Percentiles rank a stretch among this genome's conserved stretches.
Evolutionary conservation across 2,113 vertebrate species (phyloP).

Genomic region (Poeciliopsis occidentalis): DNA sequence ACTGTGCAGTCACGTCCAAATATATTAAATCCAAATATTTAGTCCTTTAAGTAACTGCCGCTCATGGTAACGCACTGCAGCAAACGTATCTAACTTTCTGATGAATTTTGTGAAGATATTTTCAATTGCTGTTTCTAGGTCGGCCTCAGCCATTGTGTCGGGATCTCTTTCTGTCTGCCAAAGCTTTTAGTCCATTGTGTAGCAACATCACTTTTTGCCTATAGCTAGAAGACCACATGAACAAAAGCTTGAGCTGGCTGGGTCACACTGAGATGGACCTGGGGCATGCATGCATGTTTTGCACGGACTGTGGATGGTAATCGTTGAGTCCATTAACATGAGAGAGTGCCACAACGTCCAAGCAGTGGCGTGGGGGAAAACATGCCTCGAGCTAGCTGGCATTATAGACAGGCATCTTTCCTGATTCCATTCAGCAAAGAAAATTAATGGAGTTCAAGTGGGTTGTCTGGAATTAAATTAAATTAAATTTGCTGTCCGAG

Average conservation of each 20-base stretch:
- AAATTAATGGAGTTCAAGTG: conserved; percentile 75
- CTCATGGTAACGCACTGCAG: not conserved
- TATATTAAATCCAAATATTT: not conserved
- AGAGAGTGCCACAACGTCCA: conserved; percentile 57
- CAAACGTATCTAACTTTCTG: not conserved
- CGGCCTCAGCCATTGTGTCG: conserved; percentile 55
- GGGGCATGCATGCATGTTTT: conserved; percentile 62
- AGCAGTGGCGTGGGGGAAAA: conserved; percentile 28
- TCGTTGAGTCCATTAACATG: conserved; percentile 71
- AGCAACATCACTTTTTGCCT: conserved; percentile 60
- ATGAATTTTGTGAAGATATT: conserved; percentile 47
- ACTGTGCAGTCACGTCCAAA: no score
- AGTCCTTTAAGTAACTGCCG: not conserved
- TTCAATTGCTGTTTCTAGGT: conserved; percentile 44
- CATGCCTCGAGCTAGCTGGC: conserved; percentile 57
- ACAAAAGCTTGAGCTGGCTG: conserved; percentile 69
- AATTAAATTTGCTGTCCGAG: conserved; percentile 59
- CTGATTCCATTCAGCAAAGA: conserved; percentile 61
- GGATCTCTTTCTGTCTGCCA: conserved; percentile 37
- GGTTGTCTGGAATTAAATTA: conserved; percentile 64
- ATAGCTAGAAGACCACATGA: conserved; percentile 46
- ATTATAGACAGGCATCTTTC: conserved; percentile 61
- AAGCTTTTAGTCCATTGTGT: conserved; percentile 72
- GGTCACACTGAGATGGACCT: conserved; percentile 63
- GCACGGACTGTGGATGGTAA: conserved; percentile 59